These are phyloP conservation scores for Bicyclus anynana DNA, from an alignment of 1,140 invertebrate genomes.

Conservation along the genomic window DNA sequence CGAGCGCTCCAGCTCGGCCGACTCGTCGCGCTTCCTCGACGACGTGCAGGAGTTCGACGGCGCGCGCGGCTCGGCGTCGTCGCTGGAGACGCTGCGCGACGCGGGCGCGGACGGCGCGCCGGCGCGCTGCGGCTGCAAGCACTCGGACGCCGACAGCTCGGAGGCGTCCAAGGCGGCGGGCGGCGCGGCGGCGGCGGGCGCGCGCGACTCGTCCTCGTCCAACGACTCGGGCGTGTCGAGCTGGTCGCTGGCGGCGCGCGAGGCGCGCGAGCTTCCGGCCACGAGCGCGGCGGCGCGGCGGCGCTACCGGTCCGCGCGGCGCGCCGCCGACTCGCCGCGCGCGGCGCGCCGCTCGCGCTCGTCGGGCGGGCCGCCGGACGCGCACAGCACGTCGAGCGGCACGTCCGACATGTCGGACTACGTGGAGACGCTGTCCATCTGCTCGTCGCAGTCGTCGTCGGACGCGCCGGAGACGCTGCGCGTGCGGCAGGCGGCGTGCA, in stretches of 20 bases:
- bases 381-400: conserved; percentile 86
- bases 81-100: conserved; percentile 73
- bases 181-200: conserved; percentile 67
- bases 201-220: conserved; percentile 88
- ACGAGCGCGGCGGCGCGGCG: conserved; percentile 17
- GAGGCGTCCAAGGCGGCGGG: conserved; percentile 49
- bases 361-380: conserved; percentile 11
- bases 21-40: conserved; percentile 82
- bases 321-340: conserved; percentile 16
- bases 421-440: conserved; percentile 89
- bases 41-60: conserved; percentile 77
- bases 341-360: conserved; percentile 16
- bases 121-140: conserved; percentile 48
- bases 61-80: conserved; percentile 60
- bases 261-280: conserved; percentile 79
- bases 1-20: conserved; percentile 84
- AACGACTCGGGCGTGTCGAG: conserved; percentile 89
- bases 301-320: conserved; percentile 13
- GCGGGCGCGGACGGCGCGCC: conserved; percentile 33
- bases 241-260: conserved; percentile 71
- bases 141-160: conserved; percentile 59
- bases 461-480: conserved; percentile 76
- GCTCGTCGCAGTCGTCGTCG: conserved; percentile 85
- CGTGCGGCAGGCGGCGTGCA: conserved; percentile 52
- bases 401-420: conserved; percentile 94